Base-by-base conservation (phyloP, 2,113 vertebrate genomes). In the Polypterus bichir region DNA sequence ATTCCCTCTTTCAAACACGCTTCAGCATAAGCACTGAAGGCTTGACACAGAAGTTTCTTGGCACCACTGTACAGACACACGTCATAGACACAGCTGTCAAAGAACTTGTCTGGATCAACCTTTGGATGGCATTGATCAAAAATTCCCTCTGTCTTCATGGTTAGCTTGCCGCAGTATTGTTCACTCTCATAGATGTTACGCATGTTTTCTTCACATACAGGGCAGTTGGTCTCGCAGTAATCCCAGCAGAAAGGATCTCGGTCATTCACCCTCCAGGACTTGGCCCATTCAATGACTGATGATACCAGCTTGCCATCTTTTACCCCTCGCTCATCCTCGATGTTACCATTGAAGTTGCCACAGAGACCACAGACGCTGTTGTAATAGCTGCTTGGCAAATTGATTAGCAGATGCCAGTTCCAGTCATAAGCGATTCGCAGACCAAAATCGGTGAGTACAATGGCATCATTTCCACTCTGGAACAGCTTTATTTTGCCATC, bases 371-470 rank as follows among this genome's bases (percentile, higher is more conserved):
- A 74, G 1, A 79, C 71, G 0, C 78, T 74, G 0, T 47, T 45
- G 0, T 77, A 75, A 61, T 86, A 92, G 66, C 82, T 86, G 58
- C 86, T 91, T 54, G 83, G 66, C 8, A 90, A 66, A 0, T 69
- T 73, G 0, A 90, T 69, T 5, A 69, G 61, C 7, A 88, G 65
- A 0, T 71, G 57, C 73, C 77, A 73, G 0, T 68, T 61, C 85
- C 88, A 91, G 60, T 90, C 83, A 0, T 88, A 92, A 0, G 8
- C 76, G 5, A 89, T 78, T 4, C 65, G 69, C 6, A 92, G 73
- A 7, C 86, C 87, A 0, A 88, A 87, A 60, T 82, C 68, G 0
- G 83, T 69, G 4, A 48, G 10, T 56, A 91, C 4, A 3, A 79
- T 48, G 0, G 79, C 86, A 1, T 48, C 66, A 0, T 59, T 54